Percentiles rank a stretch among this genome's conserved stretches.
These are phyloP conservation scores for Abscondita cerata DNA, from an alignment of 2,888 invertebrate genomes.

Conservation along the genomic window DNA sequence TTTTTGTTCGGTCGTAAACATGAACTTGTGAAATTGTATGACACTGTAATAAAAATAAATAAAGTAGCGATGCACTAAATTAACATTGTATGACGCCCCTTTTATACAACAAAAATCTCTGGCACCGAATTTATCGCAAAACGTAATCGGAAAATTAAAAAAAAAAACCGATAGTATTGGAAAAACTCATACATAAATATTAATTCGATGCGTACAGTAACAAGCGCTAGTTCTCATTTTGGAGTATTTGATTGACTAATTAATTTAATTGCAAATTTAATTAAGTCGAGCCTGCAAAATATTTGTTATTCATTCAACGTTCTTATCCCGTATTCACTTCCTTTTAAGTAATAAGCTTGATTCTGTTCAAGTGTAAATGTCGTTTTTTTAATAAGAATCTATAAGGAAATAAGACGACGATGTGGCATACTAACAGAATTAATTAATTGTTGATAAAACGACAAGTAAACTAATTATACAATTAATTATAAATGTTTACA, in stretches of 20 bases:
- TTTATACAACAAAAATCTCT: no score
- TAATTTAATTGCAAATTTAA: slow-evolving; percentile 57
- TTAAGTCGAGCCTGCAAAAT: slow-evolving; percentile 51
- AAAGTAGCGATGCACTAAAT: slow-evolving; percentile 1
- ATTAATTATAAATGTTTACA: slow-evolving; percentile 46
- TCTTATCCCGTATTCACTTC: slow-evolving; percentile 46
- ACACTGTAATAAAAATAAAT: slow-evolving; percentile 21
- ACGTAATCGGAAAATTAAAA: background rate
- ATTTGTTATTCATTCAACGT: slow-evolving; percentile 53
- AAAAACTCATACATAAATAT: slow-evolving; percentile 10
- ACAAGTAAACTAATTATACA: slow-evolving; percentile 57
- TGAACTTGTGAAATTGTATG: slow-evolving; percentile 18
- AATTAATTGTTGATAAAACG: slow-evolving; percentile 57
- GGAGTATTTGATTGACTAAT: slow-evolving; percentile 57
- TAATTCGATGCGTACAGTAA: slow-evolving; percentile 13
- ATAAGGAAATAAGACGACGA: slow-evolving; percentile 49
- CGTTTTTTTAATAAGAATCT: slow-evolving; percentile 53
- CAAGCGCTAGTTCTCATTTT: slow-evolving; percentile 42
- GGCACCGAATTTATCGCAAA: no score
- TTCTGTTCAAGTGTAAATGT: slow-evolving; percentile 57
- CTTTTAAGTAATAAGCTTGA: slow-evolving; percentile 51
- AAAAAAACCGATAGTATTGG: background rate
- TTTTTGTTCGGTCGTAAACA: slow-evolving; percentile 26
- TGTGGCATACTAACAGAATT: slow-evolving; percentile 50
- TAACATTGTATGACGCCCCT: no score